Percentiles rank a stretch among this genome's conserved stretches.
Evolutionary conservation across 2,888 invertebrate genomes (phyloP).

Genomic region (Hybos culiciformis): DNA sequence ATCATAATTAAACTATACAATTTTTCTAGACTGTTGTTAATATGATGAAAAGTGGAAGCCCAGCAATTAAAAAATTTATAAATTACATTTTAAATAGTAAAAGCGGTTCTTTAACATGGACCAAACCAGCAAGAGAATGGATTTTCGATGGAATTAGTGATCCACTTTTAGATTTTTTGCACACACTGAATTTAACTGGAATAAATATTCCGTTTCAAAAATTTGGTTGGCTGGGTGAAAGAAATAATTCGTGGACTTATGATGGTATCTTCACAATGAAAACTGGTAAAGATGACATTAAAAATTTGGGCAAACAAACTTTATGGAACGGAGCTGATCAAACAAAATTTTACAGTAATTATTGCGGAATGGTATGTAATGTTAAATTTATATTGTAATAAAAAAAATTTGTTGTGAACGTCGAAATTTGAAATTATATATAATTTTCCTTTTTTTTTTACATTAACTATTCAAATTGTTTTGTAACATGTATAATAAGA

Average conservation of each 20-base stretch:
- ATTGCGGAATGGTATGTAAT: constrained; percentile 56
- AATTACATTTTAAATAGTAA: constrained; percentile 42
- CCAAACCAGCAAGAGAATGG: constrained; percentile 51
- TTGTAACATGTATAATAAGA: no score
- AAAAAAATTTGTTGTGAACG: no score
- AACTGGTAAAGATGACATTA: constrained; percentile 53
- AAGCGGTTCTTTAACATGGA: constrained; percentile 40
- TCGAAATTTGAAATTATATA: no score
- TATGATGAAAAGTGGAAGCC: constrained; percentile 38
- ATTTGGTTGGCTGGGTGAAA: constrained; percentile 77
- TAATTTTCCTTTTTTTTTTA: no score
- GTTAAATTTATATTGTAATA: no score
- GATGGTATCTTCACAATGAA: constrained; percentile 69
- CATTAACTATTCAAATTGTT: no score
- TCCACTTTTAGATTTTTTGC: constrained; percentile 44
- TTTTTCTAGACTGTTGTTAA: constrained; percentile 47
- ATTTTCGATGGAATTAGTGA: constrained; percentile 76
- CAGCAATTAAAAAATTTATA: constrained; percentile 36
- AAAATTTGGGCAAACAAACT: constrained; percentile 51
- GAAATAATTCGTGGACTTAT: constrained; percentile 55
- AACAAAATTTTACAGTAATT: constrained; percentile 41
- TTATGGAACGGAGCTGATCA: constrained; percentile 51
- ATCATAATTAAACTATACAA: background rate
- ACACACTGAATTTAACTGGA: constrained; percentile 37
- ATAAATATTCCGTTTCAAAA: constrained; percentile 51